Evolutionary conservation across 2,797 vertebrate genomes (phyloP).

Genomic region (Melanotaenia nigrans): DNA sequence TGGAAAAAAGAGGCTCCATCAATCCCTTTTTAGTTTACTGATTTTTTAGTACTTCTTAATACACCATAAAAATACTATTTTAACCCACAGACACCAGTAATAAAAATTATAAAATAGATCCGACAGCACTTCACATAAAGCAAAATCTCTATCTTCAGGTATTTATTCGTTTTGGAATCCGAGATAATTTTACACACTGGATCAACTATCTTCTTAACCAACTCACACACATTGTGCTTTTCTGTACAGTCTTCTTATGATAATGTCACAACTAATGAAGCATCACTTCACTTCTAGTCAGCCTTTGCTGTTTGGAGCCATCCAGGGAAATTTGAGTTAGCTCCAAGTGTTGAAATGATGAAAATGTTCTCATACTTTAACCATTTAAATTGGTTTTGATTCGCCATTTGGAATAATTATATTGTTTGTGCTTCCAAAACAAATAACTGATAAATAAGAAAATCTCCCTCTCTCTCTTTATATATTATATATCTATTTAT

Average conservation of each 20-base stretch:
- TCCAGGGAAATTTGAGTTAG: not conserved
- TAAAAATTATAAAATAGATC: conserved; percentile 7
- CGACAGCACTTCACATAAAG: not conserved
- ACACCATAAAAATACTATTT: conserved; percentile 1
- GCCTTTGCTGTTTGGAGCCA: not conserved
- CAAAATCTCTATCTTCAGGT: not conserved
- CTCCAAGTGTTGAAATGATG: not conserved
- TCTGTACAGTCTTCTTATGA: not conserved
- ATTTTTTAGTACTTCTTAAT: conserved; percentile 5
- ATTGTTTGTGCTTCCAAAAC: conserved; percentile 1
- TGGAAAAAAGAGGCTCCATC: not conserved
- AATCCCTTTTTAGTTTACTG: conserved; percentile 11
- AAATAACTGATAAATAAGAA: not conserved
- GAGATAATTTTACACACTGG: not conserved
- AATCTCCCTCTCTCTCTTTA: too few relatives aligned
- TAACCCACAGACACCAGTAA: not conserved
- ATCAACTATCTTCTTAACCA: not conserved
- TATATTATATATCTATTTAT: too few relatives aligned
- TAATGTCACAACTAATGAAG: not conserved
- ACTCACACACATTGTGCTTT: not conserved
- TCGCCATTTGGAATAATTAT: not conserved
- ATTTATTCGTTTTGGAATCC: conserved; percentile 5
- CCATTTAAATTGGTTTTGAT: not conserved
- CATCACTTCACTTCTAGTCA: not conserved
- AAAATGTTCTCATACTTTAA: not conserved